Conservation (phyloP, 2,888 invertebrate genomes). For the Girardia tigrina region DNA sequence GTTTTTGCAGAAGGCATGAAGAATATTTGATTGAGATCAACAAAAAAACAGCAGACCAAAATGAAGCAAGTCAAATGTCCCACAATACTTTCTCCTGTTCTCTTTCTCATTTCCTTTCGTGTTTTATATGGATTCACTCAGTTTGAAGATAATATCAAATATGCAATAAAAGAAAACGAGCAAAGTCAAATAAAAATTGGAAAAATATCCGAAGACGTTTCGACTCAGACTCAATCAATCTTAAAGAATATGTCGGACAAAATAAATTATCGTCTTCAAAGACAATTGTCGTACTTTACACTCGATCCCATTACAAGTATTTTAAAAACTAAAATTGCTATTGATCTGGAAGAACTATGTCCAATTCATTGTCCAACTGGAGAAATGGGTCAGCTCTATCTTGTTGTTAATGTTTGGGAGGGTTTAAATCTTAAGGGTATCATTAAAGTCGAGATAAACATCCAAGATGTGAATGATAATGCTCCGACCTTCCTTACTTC, state of each 20-base stretch:
- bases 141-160: neutral
- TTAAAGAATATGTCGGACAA: neutral
- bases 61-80: conserved; percentile 12
- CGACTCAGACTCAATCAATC: neutral
- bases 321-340: neutral
- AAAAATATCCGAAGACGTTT: neutral
- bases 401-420: conserved; percentile 13
- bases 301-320: neutral
- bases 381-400: neutral
- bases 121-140: conserved; percentile 3
- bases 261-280: neutral
- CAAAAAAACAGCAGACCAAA: too few species aligned
- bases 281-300: neutral
- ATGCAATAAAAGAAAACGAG: neutral
- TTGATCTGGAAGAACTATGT: conserved; percentile 14
- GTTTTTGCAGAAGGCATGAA: neutral
- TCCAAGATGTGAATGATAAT: conserved; percentile 13
- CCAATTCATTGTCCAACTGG: neutral
- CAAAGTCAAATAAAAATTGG: neutral
- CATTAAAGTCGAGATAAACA: neutral
- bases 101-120: neutral
- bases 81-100: neutral
- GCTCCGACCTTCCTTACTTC: neutral
- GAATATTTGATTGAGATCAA: conserved; percentile 6
- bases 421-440: neutral